Percentiles rank a stretch among this genome's conserved stretches.
Conservation (phyloP, 2,113 vertebrate genomes). For the Amphiprion percula region DNA sequence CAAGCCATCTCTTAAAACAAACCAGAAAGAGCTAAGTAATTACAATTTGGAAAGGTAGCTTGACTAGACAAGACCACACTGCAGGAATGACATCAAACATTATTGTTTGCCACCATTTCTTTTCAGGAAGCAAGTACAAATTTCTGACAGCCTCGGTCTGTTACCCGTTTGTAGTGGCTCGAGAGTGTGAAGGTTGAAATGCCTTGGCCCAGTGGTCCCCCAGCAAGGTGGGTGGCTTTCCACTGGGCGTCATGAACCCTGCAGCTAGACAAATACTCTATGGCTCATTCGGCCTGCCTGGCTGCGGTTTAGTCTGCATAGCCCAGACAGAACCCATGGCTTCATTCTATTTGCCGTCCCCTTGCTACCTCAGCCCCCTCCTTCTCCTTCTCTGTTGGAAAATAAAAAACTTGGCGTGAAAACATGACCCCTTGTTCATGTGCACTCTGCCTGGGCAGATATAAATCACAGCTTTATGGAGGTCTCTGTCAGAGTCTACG, state of each 20-base stretch:
- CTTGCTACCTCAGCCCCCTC: conserved; percentile 43
- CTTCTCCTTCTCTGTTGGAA: conserved; percentile 53
- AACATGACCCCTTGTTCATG: conserved; percentile 65
- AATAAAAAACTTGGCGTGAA: conserved; percentile 64
- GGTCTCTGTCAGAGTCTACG: conserved; percentile 68
- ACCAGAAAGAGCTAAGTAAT: conserved; percentile 30
- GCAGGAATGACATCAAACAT: conserved; percentile 50
- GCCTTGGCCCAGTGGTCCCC: conserved; percentile 64
- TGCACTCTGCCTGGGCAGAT: conserved; percentile 73
- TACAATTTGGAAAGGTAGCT: conserved; percentile 39
- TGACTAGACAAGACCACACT: conserved; percentile 58
- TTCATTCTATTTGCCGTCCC: conserved; percentile 79
- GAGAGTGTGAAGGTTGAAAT: conserved; percentile 62
- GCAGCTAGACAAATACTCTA: conserved; percentile 82
- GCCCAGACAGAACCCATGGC: conserved; percentile 66
- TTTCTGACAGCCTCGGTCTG: conserved; percentile 46
- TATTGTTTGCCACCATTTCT: conserved; percentile 30
- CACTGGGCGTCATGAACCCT: conserved; percentile 73
- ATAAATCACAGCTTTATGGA: conserved; percentile 85
- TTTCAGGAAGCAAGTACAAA: conserved; percentile 46
- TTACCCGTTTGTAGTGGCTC: conserved; percentile 38
- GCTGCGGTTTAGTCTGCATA: conserved; percentile 67
- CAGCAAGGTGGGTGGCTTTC: conserved; percentile 86
- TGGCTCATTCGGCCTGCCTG: conserved; percentile 72
- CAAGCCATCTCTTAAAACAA: conserved; percentile 48